Evolutionary conservation across 2,797 vertebrate genomes (phyloP).

Genomic region (Catharus ustulatus): DNA sequence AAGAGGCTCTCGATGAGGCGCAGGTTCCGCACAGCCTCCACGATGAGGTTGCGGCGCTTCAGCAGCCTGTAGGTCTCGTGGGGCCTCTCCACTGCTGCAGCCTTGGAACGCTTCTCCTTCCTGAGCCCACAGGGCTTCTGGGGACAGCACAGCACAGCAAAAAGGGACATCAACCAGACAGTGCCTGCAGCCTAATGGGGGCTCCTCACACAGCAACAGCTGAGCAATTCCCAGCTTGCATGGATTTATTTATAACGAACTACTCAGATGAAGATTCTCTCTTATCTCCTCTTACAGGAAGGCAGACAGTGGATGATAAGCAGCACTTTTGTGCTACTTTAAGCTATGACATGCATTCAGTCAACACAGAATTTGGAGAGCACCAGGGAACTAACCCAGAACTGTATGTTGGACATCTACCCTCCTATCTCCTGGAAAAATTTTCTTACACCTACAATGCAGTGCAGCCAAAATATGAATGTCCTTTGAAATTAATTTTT

Average conservation of each 20-base stretch:
- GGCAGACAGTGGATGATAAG: not conserved
- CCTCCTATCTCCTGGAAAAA: not conserved
- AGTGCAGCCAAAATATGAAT: not conserved
- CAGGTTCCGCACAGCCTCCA: constrained; percentile 86
- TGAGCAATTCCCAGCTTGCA: not conserved
- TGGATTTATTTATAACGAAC: not conserved
- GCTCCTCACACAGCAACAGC: not conserved
- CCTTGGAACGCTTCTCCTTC: constrained; percentile 65
- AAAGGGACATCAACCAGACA: not conserved
- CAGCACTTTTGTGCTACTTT: not conserved
- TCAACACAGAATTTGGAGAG: not conserved
- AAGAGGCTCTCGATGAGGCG: constrained; percentile 90
- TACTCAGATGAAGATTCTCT: not conserved
- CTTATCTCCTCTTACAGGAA: not conserved
- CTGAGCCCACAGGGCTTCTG: constrained; percentile 66
- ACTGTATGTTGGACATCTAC: not conserved
- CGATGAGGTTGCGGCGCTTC: constrained; percentile 93
- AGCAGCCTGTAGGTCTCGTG: constrained; percentile 88
- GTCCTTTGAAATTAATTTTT: not conserved
- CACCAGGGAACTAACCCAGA: not conserved
- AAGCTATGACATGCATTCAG: not conserved
- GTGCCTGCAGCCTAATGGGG: accelerated
- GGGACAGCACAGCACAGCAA: not conserved
- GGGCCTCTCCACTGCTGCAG: constrained; percentile 54
- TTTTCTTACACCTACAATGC: not conserved